Evolutionary conservation across 2,888 invertebrate species (phyloP), one percentile per base, ranked within the genome.

Genomic region (Diaprepes abbreviatus): DNA sequence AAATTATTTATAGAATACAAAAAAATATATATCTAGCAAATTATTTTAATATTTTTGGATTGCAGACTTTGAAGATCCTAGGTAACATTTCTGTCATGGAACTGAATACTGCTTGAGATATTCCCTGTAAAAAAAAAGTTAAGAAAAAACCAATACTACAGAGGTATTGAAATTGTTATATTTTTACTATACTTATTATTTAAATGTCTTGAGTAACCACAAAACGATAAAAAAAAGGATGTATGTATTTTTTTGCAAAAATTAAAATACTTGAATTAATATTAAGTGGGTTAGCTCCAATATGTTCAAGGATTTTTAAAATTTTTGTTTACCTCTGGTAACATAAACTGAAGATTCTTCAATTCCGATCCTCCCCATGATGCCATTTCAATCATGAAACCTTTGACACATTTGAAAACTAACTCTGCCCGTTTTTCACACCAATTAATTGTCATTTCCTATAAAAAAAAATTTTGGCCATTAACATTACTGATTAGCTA

Each of bases 301-400:
- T n/a, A n/a, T n/a, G n/a, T n/a, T n/a, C n/a, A n/a, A n/a, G n/a
- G n/a, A n/a, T n/a, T n/a, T n/a, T n/a, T n/a, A n/a, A n/a, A n/a
- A n/a, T n/a, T 33, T 14, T 12, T 35, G 40, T 35, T 54, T 84
- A 91, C 92, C 85, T 91, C 89, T 1, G 97, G 96, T 57, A 96
- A 89, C 68, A 96, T 86, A 82, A 94, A 94, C 82, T 93, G 93
- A 24, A 97, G 87, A 82, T 93, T 97, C 85, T 94, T 93, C 73
- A 95, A 86, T 84, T 94, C 94, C 0, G 94, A 92, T 31, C 95
- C 95, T 71, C 95, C 95, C 91, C 96, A 93, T 0, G 96, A 94
- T 6, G 94, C 93, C 88, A 96, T 95, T 87, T 99, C 99, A 84
- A 99, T 96, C 94, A 99, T 95, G 85, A 98, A 99, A 2, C 99